Evolutionary conservation across 1,140 invertebrate species (phyloP).

Genomic region (Drosophila ohnishii): DNA sequence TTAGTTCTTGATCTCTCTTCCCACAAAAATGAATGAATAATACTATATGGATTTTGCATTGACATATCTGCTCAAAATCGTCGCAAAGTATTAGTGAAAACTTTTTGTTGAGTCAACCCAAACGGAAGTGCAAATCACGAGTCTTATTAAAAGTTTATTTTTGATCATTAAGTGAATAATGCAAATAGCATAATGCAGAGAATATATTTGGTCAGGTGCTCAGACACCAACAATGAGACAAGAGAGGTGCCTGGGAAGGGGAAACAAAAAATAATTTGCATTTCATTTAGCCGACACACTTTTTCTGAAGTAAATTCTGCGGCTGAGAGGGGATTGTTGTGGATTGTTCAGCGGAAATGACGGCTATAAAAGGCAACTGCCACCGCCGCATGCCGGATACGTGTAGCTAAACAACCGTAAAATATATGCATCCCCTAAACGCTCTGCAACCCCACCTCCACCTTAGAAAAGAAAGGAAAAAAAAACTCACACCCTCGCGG

Average conservation of each 20-base stretch:
- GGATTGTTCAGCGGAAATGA: conserved; percentile 55
- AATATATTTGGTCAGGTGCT: conserved; percentile 61
- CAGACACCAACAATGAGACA: conserved; percentile 11
- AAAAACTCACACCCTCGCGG: conserved; percentile 9
- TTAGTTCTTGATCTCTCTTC: too few relatives aligned
- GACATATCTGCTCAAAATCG: conserved; percentile 3
- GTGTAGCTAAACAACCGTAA: conserved; percentile 77
- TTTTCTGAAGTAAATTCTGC: conserved; percentile 58
- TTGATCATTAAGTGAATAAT: conserved; percentile 69
- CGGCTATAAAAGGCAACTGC: conserved; percentile 73
- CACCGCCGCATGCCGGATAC: conserved; percentile 66
- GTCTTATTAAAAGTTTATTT: conserved; percentile 74
- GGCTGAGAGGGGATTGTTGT: conserved; percentile 30
- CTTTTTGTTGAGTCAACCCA: conserved; percentile 62
- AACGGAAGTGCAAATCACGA: conserved; percentile 67
- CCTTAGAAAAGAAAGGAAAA: neutral
- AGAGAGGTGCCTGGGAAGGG: neutral
- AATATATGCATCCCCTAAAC: conserved; percentile 65
- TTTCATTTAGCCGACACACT: conserved; percentile 51
- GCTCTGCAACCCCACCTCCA: conserved; percentile 5
- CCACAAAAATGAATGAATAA: neutral
- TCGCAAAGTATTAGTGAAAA: conserved; percentile 4
- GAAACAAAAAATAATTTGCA: conserved; percentile 59
- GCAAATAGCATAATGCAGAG: conserved; percentile 27
- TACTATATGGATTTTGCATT: neutral